Conservation (phyloP, 2,113 vertebrate species). For the Sinocyclocheilus anophthalmus region DNA sequence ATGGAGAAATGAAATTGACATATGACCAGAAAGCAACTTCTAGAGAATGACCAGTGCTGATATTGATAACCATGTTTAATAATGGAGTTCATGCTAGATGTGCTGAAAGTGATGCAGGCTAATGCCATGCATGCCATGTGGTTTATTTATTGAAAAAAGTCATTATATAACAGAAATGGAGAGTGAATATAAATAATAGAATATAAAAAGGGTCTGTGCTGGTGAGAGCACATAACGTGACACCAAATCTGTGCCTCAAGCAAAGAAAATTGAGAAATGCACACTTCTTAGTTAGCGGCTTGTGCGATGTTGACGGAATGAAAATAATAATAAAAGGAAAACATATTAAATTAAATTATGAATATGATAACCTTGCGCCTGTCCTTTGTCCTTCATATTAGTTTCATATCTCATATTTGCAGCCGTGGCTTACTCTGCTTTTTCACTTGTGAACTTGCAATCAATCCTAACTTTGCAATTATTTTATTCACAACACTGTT, state of each 20-base stretch:
- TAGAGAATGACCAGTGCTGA: conserved; percentile 14
- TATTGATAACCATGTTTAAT: conserved; percentile 8
- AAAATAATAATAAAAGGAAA: conserved; percentile 58
- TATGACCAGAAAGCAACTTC: conserved; percentile 37
- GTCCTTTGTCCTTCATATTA: conserved; percentile 47
- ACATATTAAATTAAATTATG: conserved; percentile 55
- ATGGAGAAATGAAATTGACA: conserved; percentile 52
- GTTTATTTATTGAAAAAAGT: background rate
- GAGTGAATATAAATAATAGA: conserved; percentile 10
- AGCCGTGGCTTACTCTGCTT: conserved; percentile 32
- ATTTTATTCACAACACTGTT: conserved; percentile 43
- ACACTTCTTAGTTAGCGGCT: conserved; percentile 62
- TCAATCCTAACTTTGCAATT: conserved; percentile 52
- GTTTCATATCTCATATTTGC: conserved; percentile 59
- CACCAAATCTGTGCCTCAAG: conserved; percentile 61
- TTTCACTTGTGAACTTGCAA: conserved; percentile 46
- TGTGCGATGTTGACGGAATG: conserved; percentile 50
- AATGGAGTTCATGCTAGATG: conserved; percentile 3
- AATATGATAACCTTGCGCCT: conserved; percentile 47
- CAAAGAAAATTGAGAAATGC: conserved; percentile 56
- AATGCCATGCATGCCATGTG: conserved; percentile 14
- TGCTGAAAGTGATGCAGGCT: conserved; percentile 20
- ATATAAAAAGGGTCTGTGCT: conserved; percentile 29
- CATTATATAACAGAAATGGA: conserved; percentile 21
- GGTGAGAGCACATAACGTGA: conserved; percentile 34